Base-by-base conservation (phyloP, 1,140 invertebrate genomes). In the Drosophila ercepeae region DNA sequence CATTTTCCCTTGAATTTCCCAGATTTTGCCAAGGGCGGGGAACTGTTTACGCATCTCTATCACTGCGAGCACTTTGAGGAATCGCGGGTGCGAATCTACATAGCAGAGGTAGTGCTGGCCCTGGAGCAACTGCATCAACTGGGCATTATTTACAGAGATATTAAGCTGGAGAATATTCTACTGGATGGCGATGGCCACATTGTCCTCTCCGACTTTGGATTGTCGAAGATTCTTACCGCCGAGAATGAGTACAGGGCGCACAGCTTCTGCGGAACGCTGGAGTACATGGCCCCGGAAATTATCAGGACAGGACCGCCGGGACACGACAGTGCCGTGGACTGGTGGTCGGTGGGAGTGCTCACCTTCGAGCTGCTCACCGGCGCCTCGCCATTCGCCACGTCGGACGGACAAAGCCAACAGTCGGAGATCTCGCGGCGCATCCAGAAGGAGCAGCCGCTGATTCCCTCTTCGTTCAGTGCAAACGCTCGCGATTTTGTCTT, bases 231-330 rank as follows among this genome's bases (percentile, higher is more conserved):
- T 89, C 78, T 93, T 13, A 78, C 91, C 4, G 79, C 93, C 78
- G 91, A 94, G 45, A 82, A 90, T 27, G 79, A 91, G n/a, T 84
- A 86, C 58, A 74, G 97, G 76, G 96, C 98, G 0, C 98, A 98
- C 92, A 99, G 98, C 14, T 99, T 99, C 92, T 99, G 98, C 92
- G 98, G 98, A 16, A 99, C 98, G 42, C 97, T 99, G 67, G 98
- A 99, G 90, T 98, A 98, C 89, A 98, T 98, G 97, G 97, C 97
- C 2, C 97, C 97, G 7, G 97, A 98, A 92, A 96, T 98, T 11
- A 96, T 98, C 25, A 92, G 95, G 68, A 96, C 96, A 45, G 95
- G 95, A 53, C 94, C 94, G 39, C 94, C 94, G 51, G 97, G 97
- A 25, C 97, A 98, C 91, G 96, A 98, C 94, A 95, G 96, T 90